phyloP scores from a whole-genome alignment of 2,113 vertebrate species.

The Circaetus gallicus region DNA sequence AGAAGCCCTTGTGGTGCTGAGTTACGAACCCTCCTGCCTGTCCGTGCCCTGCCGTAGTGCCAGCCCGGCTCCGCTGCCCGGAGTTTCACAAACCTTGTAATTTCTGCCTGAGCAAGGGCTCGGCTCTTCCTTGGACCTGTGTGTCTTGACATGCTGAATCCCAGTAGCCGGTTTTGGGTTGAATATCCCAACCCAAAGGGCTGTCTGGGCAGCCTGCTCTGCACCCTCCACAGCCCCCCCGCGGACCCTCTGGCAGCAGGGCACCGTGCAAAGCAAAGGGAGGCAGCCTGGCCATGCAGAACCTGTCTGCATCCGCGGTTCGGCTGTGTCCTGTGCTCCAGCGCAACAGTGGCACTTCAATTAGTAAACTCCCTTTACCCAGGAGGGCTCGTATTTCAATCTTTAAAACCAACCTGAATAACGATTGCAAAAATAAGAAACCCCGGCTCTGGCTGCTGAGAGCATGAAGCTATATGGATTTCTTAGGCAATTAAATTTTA shows the following conservation, averaged over 20 bases:
- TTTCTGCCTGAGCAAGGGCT: neutral
- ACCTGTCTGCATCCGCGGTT: neutral
- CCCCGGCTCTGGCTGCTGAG: neutral
- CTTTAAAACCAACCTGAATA: neutral
- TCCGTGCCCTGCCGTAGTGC: neutral
- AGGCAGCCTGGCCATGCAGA: neutral
- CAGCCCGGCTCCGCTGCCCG: fast-evolving
- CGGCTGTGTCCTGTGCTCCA: neutral
- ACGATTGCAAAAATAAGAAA: neutral
- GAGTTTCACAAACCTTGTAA: too few relatives aligned
- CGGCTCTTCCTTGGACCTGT: neutral
- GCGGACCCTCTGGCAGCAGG: neutral
- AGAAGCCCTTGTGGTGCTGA: neutral
- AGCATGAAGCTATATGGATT: neutral
- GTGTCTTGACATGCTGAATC: neutral
- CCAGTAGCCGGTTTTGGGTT: neutral
- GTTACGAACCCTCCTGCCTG: neutral
- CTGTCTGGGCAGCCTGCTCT: neutral
- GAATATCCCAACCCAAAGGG: neutral
- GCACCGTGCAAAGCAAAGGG: neutral
- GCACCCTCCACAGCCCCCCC: neutral
- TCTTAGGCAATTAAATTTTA: conserved; percentile 53
- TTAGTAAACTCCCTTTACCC: neutral
- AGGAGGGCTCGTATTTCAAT: neutral
- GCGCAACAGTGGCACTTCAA: neutral